Evolutionary conservation across 1,140 invertebrate species (phyloP), one percentile per base, ranked within the genome.

Genomic region (Neodiprion virginianus): DNA sequence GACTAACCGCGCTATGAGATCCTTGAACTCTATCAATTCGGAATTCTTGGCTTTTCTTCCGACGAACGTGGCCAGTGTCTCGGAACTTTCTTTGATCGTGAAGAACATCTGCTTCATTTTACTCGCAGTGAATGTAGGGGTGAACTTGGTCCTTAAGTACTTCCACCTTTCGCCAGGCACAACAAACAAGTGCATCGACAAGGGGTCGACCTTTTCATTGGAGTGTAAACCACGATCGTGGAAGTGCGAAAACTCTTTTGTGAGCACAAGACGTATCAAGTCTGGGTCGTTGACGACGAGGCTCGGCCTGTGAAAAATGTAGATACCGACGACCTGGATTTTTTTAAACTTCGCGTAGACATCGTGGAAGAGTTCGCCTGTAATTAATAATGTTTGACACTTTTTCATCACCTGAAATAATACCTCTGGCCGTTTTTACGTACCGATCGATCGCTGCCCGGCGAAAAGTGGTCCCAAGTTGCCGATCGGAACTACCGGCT

Each of bases 71-170:
- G 82, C 75, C 53, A 91, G 70, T 17, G 78, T 75, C 28, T 88
- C 82, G 2, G 86, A 86, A 68, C 86, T 84, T 50, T 89, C 84
- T n/a, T 87, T 80, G 5, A 91, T 78, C 0, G 89, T 83, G 3
- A 76, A 75, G 10, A 91, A 90, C 89, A 92, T 91, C 0, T 77
- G 79, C 78, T 91, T 92, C 10, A 92, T 82, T 82, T 91, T 92
- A 5, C 87, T 88, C 0, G 90, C 86, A 0, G 90, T 90, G 76
- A 93, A 92, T 7, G 89, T 88, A 0, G 91, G 91, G 0, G 88
- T 88, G 5, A 93, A 72, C 72, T 90, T 90, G 0, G 81, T 76
- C 48, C 91, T 82, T 0, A 92, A 71, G 48, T 81, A 83, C 67
- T 85, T 88, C 92, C 91, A 93, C 75, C 88, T 78, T 23, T 88